Evolutionary conservation across 2,888 invertebrate genomes (phyloP), one percentile per base, ranked within the genome.

Genomic region (Trissolcus brochymenae): DNA sequence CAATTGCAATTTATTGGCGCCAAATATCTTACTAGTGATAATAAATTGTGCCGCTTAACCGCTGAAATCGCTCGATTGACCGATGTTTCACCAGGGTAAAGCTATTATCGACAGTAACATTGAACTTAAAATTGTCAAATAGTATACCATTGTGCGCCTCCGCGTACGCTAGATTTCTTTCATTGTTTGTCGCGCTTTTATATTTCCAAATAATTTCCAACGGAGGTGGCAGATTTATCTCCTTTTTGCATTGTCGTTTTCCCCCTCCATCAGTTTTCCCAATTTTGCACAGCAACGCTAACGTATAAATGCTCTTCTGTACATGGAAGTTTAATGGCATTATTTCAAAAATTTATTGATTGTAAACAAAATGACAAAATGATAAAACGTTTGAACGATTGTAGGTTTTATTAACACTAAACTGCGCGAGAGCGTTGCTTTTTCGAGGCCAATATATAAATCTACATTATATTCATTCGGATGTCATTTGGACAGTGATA

Each of bases 401-500:
- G 25, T 4, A 25, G 25, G 25, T 25, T 25, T n/a, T n/a, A 25
- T 25, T 25, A 25, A 25, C 25, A 25, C 25, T 25, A 25, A 25
- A 25, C 25, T 25, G 25, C 25, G 0, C 25, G 25, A 4, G 25
- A 25, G 25, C 25, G 25, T 25, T 25, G 25, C 25, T 25, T 25
- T 25, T 25, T 25, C 25, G 4, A 25, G 25, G 4, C 3, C 25
- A 25, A 6, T 25, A 25, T 25, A 25, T n/a, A n/a, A 25, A 25
- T 25, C 25, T 49, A 59, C 46, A 59, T 59, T 17, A 59, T 49
- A 40, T 49, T 25, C 59, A 25, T n/a, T 49, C 40, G 46, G 25
- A 49, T 46, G 59, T 4, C 59, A 46, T 46, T 29, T 49, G 59
- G 29, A 59, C 59, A 25, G 25, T 49, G 14, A 17, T 25, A 25